Evolutionary conservation across 2,888 invertebrate species (phyloP), one percentile per base, ranked within the genome.

Genomic region (Theodoxus fluviatilis): DNA sequence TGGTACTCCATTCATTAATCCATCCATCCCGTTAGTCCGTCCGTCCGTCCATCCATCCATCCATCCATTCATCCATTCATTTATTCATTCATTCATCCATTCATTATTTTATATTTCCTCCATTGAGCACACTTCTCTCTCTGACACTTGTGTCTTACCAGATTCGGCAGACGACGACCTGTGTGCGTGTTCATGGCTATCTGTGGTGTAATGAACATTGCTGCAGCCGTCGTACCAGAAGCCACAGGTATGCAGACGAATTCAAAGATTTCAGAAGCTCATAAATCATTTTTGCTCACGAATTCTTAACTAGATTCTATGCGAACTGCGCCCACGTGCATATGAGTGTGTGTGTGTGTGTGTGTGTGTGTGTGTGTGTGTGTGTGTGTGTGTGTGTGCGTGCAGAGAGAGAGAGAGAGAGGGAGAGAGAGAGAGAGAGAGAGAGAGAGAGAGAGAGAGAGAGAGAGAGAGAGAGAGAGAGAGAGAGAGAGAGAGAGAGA

Each of bases 191-290:
- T 81, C 67, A 69, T 80, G 71, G 47, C 79, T 18, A 40, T 81
- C 22, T 79, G 83, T 70, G 84, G 83, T 6, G 72, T 80, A 9
- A 78, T 79, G 67, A 80, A 82, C 35, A 77, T 79, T 2, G 72
- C 73, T 15, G 74, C 77, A 35, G 71, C 77, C 12, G 76, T 79
- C 73, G 69, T 75, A 35, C 79, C 80, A 33, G 59, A 57, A 49
- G 63, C 63, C 55, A 74, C 81, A 74, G 78, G 81, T 80, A 70
- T n/a, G n/a, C n/a, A n/a, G n/a, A n/a, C n/a, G n/a, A n/a, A n/a
- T n/a, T n/a, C n/a, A n/a, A n/a, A n/a, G n/a, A n/a, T n/a, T n/a
- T n/a, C n/a, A n/a, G n/a, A n/a, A n/a, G n/a, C n/a, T n/a, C n/a
- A n/a, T n/a, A n/a, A n/a, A n/a, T n/a, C n/a, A n/a, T n/a, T n/a